phyloP scores from a whole-genome alignment of 2,797 vertebrate species.

The Galagoides demidoff region DNA sequence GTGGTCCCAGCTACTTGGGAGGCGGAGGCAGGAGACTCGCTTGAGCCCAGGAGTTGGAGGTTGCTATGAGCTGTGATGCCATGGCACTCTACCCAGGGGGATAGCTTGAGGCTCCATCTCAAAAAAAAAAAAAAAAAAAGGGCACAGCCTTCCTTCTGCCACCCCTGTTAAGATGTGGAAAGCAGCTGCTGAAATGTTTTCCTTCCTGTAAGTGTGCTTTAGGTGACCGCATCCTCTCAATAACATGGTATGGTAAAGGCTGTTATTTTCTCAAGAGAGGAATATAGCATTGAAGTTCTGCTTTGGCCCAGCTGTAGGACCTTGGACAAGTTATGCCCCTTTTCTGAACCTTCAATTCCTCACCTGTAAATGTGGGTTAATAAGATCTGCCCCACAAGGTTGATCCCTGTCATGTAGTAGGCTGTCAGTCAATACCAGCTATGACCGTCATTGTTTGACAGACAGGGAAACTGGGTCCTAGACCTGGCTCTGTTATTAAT shows the following conservation, averaged over 20 bases:
- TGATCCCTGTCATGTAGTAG: background rate
- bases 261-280: background rate
- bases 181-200: background rate
- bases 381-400: background rate
- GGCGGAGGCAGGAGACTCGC: no score
- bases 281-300: background rate
- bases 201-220: background rate
- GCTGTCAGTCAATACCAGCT: background rate
- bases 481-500: background rate
- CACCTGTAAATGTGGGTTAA: background rate
- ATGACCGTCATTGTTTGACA: background rate
- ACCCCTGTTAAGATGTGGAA: no score
- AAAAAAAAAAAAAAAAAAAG: no score
- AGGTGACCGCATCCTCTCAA: background rate
- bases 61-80: no score
- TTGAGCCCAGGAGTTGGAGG: no score
- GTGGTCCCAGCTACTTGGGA: no score
- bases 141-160: background rate
- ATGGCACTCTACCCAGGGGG: no score
- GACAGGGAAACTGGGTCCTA: background rate
- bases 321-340: background rate
- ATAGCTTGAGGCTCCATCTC: no score
- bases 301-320: background rate
- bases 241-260: background rate
- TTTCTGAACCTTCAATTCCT: background rate